A percentile compares a stretch with the other conserved stretches of the same genome.
Evolutionary conservation across 2,888 invertebrate genomes (phyloP).

Genomic region (Drosophila emarginata): DNA sequence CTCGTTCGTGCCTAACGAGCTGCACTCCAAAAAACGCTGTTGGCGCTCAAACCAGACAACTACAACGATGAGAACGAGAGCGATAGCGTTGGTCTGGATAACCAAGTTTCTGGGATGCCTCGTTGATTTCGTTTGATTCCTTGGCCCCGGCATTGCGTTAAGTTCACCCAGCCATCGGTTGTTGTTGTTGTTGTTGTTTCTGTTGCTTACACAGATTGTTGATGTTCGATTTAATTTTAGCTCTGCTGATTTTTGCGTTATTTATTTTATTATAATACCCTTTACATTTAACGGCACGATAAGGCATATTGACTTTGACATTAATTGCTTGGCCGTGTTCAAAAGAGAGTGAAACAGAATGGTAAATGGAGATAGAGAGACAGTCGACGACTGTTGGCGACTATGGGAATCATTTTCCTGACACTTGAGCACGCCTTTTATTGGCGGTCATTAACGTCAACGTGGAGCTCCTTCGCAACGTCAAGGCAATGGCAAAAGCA

Average conservation of each 20-base stretch:
- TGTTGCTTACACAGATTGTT: conserved; percentile 64
- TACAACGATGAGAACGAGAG: conserved; percentile 7
- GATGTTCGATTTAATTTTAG: conserved; percentile 75
- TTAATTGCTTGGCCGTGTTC: conserved; percentile 60
- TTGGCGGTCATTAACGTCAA: conserved; percentile 75
- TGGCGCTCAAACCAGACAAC: conserved; percentile 40
- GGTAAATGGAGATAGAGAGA: not conserved
- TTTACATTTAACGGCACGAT: conserved; percentile 73
- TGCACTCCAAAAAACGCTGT: conserved; percentile 66
- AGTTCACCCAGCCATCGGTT: conserved; percentile 12
- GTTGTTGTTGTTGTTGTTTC: conserved; percentile 53
- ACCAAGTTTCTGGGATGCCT: conserved; percentile 66
- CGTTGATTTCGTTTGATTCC: conserved; percentile 72
- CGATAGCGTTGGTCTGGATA: conserved; percentile 61
- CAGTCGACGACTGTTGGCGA: not conserved
- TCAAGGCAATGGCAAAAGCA: not conserved
- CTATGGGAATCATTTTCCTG: conserved; percentile 48
- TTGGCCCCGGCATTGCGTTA: conserved; percentile 34
- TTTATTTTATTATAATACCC: conserved; percentile 76
- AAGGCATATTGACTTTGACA: conserved; percentile 76
- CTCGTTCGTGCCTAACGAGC: conserved; percentile 77
- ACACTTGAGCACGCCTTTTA: conserved; percentile 74
- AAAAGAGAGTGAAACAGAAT: conserved; percentile 4
- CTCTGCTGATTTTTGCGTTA: conserved; percentile 73
- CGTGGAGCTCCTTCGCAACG: conserved; percentile 19